Evolutionary conservation across 2,797 vertebrate genomes (phyloP).

Genomic region (Rhincodon typus): DNA sequence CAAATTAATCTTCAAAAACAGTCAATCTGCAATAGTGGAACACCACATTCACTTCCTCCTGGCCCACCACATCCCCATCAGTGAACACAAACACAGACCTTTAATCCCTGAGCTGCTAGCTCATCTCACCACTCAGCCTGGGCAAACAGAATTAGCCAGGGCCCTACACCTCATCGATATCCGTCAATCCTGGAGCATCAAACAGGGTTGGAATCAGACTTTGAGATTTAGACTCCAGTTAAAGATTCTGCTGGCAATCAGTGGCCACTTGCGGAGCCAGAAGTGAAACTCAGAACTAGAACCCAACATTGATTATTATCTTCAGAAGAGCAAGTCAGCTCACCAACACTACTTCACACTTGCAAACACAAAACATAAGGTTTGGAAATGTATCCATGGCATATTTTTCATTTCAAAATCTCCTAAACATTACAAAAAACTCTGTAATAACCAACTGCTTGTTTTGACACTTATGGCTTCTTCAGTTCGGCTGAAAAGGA

Average conservation of each 20-base stretch:
- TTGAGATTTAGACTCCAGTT: neutral
- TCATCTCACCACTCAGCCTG: neutral
- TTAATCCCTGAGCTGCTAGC: neutral
- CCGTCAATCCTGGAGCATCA: neutral
- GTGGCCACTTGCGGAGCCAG: neutral
- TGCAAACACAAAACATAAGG: neutral
- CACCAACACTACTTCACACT: neutral
- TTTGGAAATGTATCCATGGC: neutral
- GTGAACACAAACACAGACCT: neutral
- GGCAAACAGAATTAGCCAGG: neutral
- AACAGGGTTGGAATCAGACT: neutral
- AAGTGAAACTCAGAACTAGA: neutral
- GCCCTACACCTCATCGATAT: neutral
- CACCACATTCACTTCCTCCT: neutral
- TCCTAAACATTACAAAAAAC: neutral
- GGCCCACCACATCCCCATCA: neutral
- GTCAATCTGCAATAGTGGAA: neutral
- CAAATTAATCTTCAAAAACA: neutral
- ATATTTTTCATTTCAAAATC: neutral
- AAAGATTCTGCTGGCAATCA: neutral
- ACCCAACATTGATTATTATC: neutral
- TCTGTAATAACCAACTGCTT: neutral
- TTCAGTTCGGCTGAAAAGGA: neutral
- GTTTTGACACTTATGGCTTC: neutral
- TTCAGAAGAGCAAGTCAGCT: neutral